These are phyloP conservation scores for Conger conger DNA, from an alignment of 2,113 vertebrate species.

Conservation along the genomic window DNA sequence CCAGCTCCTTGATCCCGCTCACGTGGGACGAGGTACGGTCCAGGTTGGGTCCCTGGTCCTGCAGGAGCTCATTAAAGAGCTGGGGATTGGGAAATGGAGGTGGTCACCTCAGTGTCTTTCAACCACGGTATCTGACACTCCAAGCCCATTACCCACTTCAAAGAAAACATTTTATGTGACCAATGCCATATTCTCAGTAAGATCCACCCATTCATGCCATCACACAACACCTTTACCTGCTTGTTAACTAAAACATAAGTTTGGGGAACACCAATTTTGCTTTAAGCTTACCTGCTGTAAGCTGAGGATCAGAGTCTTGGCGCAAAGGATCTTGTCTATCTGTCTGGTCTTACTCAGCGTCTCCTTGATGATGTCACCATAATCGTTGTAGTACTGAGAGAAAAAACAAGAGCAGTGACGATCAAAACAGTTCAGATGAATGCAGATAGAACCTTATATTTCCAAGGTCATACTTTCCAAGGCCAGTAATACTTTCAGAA, in stretches of 20 bases:
- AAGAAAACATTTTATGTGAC: too few species aligned
- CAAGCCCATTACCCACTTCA: neutral
- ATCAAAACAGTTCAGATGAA: neutral
- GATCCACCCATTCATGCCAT: too few species aligned
- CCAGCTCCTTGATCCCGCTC: constrained; percentile 95
- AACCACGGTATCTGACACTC: too few species aligned
- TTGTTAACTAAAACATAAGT: neutral
- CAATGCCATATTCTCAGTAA: too few species aligned
- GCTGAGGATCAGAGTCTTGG: constrained; percentile 98
- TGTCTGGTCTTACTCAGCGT: constrained; percentile 97
- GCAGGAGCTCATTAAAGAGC: constrained; percentile 96
- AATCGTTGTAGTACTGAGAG: constrained; percentile 94
- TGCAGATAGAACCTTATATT: too few species aligned
- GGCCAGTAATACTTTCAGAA: neutral
- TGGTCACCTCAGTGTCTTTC: neutral
- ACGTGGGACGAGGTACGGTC: constrained; percentile 96
- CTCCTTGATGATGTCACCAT: constrained; percentile 98
- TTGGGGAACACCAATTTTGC: neutral
- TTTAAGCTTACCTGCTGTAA: constrained; percentile 87
- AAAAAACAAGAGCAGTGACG: neutral
- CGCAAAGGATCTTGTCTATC: constrained; percentile 97
- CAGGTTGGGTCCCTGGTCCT: constrained; percentile 94
- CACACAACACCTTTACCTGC: too few species aligned
- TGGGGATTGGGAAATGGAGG: constrained; percentile 53
- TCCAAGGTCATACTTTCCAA: too few species aligned